Conservation (phyloP, 2,797 vertebrate genomes). For the Megaceryle alcyon region DNA sequence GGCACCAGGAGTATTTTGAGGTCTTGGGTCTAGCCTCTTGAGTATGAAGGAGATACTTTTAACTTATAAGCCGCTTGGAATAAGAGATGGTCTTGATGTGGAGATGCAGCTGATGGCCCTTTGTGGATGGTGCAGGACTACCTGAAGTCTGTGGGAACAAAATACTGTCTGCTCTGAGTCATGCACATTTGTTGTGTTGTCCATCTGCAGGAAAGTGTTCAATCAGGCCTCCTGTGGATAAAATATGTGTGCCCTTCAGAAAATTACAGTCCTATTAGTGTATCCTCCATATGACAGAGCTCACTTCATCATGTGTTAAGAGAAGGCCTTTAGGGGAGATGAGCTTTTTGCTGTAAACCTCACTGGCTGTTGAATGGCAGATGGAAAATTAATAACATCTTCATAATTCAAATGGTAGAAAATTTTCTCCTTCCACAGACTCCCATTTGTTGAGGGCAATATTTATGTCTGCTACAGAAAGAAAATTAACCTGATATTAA, state of each 20-base stretch:
- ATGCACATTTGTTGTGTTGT: not conserved
- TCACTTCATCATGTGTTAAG: not conserved
- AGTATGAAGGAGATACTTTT: not conserved
- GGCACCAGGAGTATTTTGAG: not conserved
- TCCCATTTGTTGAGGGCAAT: not conserved
- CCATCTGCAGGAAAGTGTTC: not conserved
- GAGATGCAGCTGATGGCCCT: not conserved
- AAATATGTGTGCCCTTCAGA: not conserved
- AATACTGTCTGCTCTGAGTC: not conserved
- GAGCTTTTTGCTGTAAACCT: not conserved
- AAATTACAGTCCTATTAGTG: not conserved
- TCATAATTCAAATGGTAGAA: not conserved
- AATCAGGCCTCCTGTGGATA: constrained; percentile 5
- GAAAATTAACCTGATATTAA: not conserved
- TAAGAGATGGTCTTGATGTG: not conserved
- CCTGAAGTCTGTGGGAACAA: not conserved
- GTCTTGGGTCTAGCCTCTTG: not conserved
- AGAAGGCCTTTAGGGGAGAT: not conserved
- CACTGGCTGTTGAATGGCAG: not conserved
- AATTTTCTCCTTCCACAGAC: not conserved
- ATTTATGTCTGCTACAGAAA: not conserved
- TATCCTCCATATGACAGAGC: not conserved
- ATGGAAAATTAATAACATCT: not conserved
- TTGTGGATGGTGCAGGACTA: not conserved
- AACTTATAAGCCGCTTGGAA: not conserved